These are phyloP conservation scores for Gonatopus flavifemur DNA, from an alignment of 1,140 invertebrate genomes.

Conservation along the genomic window DNA sequence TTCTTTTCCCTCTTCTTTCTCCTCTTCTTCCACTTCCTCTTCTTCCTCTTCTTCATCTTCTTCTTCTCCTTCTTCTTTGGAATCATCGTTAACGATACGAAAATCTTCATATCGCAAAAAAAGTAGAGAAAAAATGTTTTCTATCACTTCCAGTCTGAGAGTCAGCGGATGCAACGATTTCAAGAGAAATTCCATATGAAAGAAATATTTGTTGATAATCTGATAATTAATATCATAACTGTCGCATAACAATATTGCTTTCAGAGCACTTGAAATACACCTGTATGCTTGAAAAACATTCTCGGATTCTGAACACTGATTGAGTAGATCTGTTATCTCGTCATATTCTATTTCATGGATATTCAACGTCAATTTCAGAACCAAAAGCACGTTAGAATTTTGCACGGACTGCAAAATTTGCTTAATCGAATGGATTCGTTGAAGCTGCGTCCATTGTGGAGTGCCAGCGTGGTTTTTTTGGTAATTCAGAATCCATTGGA, in stretches of 20 bases:
- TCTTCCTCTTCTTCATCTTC: conserved; percentile 9
- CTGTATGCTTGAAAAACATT: conserved; percentile 36
- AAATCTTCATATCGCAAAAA: conserved; percentile 45
- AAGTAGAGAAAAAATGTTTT: conserved; percentile 47
- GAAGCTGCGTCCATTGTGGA: not conserved
- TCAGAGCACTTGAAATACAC: conserved; percentile 36
- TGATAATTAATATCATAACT: conserved; percentile 25
- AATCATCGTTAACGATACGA: conserved; percentile 11
- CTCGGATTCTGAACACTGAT: conserved; percentile 18
- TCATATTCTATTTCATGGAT: conserved; percentile 34
- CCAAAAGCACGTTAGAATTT: conserved; percentile 29
- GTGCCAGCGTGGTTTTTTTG: not conserved
- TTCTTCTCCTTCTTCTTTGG: conserved; percentile 28
- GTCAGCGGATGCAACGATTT: conserved; percentile 29
- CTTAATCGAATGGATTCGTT: conserved; percentile 29
- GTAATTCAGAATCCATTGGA: conserved; percentile 39
- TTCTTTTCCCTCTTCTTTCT: conserved; percentile 16
- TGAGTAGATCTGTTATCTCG: conserved; percentile 33
- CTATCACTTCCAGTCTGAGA: conserved; percentile 37
- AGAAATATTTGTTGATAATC: conserved; percentile 20
- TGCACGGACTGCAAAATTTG: conserved; percentile 29
- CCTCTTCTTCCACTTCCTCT: conserved; percentile 4
- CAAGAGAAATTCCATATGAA: conserved; percentile 29
- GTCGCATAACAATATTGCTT: conserved; percentile 35
- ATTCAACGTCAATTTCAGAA: conserved; percentile 38